Percentiles rank a stretch among this genome's conserved stretches.
phyloP scores from a whole-genome alignment of 2,797 vertebrate genomes.

The Lacerta agilis region DNA sequence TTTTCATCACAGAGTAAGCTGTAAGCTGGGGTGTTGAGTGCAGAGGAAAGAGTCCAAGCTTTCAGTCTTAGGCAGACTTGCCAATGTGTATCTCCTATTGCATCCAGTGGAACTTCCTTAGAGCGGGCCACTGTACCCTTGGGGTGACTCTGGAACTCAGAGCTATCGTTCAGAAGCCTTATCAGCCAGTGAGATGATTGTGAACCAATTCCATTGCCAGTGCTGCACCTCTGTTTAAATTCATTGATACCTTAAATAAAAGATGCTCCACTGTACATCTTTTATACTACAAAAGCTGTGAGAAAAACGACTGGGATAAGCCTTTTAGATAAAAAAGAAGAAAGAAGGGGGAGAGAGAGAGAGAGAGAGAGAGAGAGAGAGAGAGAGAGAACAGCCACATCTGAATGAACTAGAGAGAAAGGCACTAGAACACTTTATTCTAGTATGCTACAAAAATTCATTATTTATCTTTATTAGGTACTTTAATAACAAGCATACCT shows the following conservation, averaged over 20 bases:
- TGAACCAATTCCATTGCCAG: background rate
- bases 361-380: background rate
- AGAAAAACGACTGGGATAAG: background rate
- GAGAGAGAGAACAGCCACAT: conserved; percentile 14
- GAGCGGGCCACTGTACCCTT: background rate
- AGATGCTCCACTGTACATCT: background rate
- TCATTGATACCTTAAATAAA: background rate
- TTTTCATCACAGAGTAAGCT: background rate
- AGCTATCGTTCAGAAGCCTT: background rate
- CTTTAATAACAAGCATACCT: conserved; percentile 70
- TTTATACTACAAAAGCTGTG: background rate
- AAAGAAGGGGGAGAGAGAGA: background rate
- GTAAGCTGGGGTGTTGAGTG: background rate
- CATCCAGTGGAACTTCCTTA: background rate
- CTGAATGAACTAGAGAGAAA: conserved; percentile 59
- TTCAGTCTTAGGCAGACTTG: background rate
- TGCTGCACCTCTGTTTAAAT: background rate
- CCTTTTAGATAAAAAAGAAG: background rate
- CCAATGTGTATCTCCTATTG: no score
- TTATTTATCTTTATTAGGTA: conserved; percentile 73
- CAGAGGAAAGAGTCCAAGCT: background rate
- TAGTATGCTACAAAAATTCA: conserved; percentile 75
- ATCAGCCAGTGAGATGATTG: background rate
- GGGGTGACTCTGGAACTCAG: background rate
- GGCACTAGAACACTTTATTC: conserved; percentile 69